Percentiles rank a stretch among this genome's conserved stretches.
phyloP scores from a whole-genome alignment of 2,797 vertebrate species.

The Parotocinclus haroldoi region DNA sequence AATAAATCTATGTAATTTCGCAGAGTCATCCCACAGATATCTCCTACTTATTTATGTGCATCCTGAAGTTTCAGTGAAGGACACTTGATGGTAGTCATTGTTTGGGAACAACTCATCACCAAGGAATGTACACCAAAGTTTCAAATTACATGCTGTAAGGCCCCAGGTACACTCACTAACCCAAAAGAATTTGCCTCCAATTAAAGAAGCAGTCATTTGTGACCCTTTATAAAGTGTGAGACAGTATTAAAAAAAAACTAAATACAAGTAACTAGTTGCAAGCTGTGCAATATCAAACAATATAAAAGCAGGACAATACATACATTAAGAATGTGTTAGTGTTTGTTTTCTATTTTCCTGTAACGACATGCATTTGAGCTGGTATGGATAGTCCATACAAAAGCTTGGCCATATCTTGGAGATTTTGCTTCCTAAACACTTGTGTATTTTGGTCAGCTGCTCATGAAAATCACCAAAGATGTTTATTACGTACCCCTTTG shows the following conservation, averaged over 20 bases:
- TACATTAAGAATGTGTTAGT: too few relatives aligned
- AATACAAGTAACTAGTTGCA: too few relatives aligned
- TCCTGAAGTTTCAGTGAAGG: constrained; percentile 5
- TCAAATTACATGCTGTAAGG: neutral
- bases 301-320: too few relatives aligned
- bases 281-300: too few relatives aligned
- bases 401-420: too few relatives aligned
- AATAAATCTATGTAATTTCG: constrained; percentile 39
- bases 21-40: constrained; percentile 43
- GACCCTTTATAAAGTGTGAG: neutral
- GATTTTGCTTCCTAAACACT: too few relatives aligned
- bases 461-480: too few relatives aligned
- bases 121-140: constrained; percentile 15
- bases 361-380: too few relatives aligned
- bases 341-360: too few relatives aligned
- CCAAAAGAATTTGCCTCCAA: neutral
- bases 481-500: too few relatives aligned
- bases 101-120: constrained; percentile 16
- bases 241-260: neutral
- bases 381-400: too few relatives aligned
- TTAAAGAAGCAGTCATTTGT: constrained; percentile 10
- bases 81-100: neutral
- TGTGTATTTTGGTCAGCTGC: too few relatives aligned
- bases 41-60: constrained; percentile 32
- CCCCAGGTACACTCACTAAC: neutral